These are phyloP conservation scores for Rhea americana DNA, from an alignment of 2,113 vertebrate species.

Conservation along the genomic window DNA sequence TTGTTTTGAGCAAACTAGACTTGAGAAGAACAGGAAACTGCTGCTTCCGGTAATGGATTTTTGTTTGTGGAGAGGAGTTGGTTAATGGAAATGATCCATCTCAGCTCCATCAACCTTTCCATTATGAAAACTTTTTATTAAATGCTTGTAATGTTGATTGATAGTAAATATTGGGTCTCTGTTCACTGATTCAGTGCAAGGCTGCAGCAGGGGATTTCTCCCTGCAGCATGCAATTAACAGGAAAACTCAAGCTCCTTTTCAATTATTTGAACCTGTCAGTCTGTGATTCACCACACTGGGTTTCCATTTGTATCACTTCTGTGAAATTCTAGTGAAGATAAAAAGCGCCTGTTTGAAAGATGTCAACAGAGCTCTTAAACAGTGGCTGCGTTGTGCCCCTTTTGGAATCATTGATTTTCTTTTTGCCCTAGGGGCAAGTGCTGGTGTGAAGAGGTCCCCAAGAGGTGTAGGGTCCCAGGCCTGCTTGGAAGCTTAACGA, in stretches of 20 bases:
- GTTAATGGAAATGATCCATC: constrained; percentile 10
- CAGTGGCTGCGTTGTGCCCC: neutral
- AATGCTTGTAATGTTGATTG: constrained; percentile 52
- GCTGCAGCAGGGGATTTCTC: neutral
- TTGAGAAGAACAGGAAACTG: neutral
- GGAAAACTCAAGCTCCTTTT: neutral
- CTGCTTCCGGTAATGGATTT: neutral
- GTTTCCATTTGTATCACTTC: neutral
- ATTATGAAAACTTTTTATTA: constrained; percentile 60
- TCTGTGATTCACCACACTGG: neutral
- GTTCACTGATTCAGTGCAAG: neutral
- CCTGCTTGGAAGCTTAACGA: neutral
- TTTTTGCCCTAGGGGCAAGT: neutral
- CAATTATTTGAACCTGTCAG: constrained; percentile 22
- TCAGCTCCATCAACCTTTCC: constrained; percentile 21
- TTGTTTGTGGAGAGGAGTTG: neutral
- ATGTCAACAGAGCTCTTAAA: neutral
- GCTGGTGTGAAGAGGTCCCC: neutral
- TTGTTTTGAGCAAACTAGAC: neutral
- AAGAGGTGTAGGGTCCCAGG: neutral
- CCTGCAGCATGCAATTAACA: constrained; percentile 41
- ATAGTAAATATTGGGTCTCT: constrained; percentile 53
- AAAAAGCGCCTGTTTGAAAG: neutral
- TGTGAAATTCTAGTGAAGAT: constrained; percentile 1
- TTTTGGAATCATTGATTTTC: neutral